These are phyloP conservation scores for Troilus luridus DNA, from an alignment of 2,888 invertebrate species.

Conservation along the genomic window DNA sequence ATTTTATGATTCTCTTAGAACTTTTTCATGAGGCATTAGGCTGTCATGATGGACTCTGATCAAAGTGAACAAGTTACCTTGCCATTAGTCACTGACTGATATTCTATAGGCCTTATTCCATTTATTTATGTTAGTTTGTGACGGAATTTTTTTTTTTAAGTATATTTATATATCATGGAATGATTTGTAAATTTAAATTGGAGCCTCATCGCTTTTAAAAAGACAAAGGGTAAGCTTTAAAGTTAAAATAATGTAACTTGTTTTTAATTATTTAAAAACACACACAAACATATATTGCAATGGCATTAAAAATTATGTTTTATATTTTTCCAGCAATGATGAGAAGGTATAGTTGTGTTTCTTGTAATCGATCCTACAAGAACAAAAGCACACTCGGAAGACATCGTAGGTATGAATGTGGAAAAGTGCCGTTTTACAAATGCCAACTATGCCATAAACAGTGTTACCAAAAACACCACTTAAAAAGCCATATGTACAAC, in stretches of 20 bases:
- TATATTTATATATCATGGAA: not conserved
- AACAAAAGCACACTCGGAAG: slow-evolving; percentile 64
- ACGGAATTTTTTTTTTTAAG: not conserved
- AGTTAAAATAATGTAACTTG: not conserved
- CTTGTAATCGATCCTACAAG: slow-evolving; percentile 64
- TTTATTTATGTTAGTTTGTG: not conserved
- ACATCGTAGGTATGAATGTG: slow-evolving; percentile 69
- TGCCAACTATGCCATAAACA: slow-evolving; percentile 5
- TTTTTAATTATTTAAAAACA: not conserved
- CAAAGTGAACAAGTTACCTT: too few relatives aligned
- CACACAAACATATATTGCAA: not conserved
- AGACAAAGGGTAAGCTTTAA: not conserved
- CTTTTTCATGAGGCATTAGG: not conserved
- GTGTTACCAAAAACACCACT: slow-evolving; percentile 22
- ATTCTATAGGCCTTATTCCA: not conserved
- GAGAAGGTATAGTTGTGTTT: slow-evolving; percentile 61
- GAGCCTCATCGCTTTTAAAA: not conserved
- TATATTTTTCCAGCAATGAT: slow-evolving; percentile 29
- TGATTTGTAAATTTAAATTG: not conserved
- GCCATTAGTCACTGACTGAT: not conserved
- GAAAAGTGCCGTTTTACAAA: slow-evolving; percentile 66
- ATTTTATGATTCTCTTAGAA: not conserved
- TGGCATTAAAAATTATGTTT: not conserved
- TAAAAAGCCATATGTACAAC: not conserved
- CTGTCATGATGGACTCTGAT: not conserved